These are phyloP conservation scores for Hyposoter didymator DNA, from an alignment of 2,888 invertebrate genomes.

Conservation along the genomic window DNA sequence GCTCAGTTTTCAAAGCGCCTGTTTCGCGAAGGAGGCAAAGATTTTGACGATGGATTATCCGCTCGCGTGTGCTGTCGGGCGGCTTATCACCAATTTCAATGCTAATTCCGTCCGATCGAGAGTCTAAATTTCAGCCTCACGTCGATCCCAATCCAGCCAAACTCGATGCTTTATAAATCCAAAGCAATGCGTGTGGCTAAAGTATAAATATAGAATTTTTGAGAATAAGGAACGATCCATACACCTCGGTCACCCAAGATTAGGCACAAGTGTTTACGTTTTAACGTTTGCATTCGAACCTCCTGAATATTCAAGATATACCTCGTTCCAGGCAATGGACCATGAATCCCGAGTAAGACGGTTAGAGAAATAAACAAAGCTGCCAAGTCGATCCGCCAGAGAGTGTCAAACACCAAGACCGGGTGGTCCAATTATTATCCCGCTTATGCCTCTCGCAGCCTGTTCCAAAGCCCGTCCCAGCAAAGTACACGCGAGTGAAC, in stretches of 20 bases:
- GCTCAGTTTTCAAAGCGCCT: slow-evolving; percentile 71
- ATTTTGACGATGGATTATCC: slow-evolving; percentile 78
- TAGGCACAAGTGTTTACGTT: neutral
- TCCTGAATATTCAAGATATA: slow-evolving; percentile 3
- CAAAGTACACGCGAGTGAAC: neutral
- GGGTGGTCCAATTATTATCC: slow-evolving; percentile 47
- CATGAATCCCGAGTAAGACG: slow-evolving; percentile 4
- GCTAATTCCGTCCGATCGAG: slow-evolving; percentile 76
- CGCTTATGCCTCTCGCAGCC: slow-evolving; percentile 14
- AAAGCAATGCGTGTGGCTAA: neutral
- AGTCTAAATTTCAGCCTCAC: slow-evolving; percentile 22
- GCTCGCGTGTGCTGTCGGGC: slow-evolving; percentile 73
- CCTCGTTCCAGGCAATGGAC: neutral
- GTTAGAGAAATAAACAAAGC: slow-evolving; percentile 18
- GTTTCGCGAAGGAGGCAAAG: slow-evolving; percentile 34
- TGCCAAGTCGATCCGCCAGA: slow-evolving; percentile 12
- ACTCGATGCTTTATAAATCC: slow-evolving; percentile 1
- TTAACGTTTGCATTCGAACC: neutral
- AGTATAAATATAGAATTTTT: neutral
- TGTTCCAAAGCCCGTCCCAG: slow-evolving; percentile 10
- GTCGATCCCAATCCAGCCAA: neutral
- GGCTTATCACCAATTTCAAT: slow-evolving; percentile 80
- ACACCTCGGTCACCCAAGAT: neutral
- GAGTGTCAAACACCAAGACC: slow-evolving; percentile 23
- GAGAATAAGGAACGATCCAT: neutral